phyloP scores from a whole-genome alignment of 2,113 vertebrate genomes.

The Anhinga anhinga region DNA sequence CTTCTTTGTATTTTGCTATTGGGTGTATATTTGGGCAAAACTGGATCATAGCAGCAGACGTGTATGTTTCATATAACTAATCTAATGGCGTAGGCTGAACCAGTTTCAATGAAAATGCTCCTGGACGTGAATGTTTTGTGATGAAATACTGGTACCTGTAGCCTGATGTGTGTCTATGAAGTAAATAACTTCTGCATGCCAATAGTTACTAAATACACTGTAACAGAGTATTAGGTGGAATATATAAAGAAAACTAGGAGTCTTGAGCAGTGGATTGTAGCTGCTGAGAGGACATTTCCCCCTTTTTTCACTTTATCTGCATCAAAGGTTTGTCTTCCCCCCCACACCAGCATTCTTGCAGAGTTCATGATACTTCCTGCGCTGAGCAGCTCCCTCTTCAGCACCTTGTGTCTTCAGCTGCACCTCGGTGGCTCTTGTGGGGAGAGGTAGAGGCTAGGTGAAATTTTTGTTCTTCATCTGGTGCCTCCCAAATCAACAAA shows the following conservation, averaged over 20 bases:
- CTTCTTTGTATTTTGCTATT: neutral
- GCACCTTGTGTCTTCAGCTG: neutral
- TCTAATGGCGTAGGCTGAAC: neutral
- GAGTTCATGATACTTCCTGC: neutral
- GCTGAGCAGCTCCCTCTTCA: neutral
- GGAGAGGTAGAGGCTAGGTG: neutral
- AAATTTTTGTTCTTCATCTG: too few species aligned
- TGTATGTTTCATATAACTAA: neutral
- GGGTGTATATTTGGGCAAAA: neutral
- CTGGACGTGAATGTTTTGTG: neutral
- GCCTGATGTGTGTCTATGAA: neutral
- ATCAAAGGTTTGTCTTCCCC: neutral
- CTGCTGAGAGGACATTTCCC: neutral
- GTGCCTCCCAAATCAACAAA: neutral
- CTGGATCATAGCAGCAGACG: neutral
- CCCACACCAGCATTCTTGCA: neutral
- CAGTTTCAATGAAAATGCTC: neutral
- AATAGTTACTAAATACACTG: neutral
- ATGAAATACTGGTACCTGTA: neutral
- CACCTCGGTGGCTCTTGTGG: neutral
- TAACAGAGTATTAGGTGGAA: neutral
- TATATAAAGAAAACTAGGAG: neutral
- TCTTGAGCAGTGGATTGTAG: neutral
- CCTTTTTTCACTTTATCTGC: neutral
- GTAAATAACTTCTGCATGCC: neutral